Evolutionary conservation across 1,140 invertebrate genomes (phyloP).

Genomic region (Campoletis sonorensis): DNA sequence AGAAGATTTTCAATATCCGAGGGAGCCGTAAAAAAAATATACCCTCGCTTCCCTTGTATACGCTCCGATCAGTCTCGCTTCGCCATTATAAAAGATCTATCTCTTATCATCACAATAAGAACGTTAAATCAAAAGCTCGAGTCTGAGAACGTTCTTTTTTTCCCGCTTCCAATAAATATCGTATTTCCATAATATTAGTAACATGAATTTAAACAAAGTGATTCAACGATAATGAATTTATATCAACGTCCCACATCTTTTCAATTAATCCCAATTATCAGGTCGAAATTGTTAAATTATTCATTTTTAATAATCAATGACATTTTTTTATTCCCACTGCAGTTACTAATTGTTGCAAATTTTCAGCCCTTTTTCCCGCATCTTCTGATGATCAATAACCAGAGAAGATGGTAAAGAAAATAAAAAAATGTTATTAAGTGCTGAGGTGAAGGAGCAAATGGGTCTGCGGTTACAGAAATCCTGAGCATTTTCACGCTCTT

Average conservation of each 20-base stretch:
- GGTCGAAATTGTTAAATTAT: too few species aligned
- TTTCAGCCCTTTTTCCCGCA: background rate
- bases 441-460: slow-evolving; percentile 26
- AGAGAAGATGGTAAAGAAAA: slow-evolving; percentile 9
- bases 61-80: background rate
- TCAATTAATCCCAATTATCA: too few species aligned
- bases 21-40: slow-evolving; percentile 59
- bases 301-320: too few species aligned
- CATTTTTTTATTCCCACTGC: too few species aligned
- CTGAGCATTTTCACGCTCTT: background rate
- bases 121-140: background rate
- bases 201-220: background rate
- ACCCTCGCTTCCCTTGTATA: background rate
- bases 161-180: background rate
- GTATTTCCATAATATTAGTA: background rate
- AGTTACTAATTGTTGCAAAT: too few species aligned
- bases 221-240: too few species aligned
- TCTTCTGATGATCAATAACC: background rate
- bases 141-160: background rate
- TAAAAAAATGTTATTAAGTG: slow-evolving; percentile 36
- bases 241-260: too few species aligned
- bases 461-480: background rate
- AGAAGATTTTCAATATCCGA: slow-evolving; percentile 71
- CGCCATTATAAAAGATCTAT: background rate
- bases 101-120: background rate